These are phyloP conservation scores for Penaeus chinensis DNA, from an alignment of 1,140 invertebrate genomes.

Conservation along the genomic window DNA sequence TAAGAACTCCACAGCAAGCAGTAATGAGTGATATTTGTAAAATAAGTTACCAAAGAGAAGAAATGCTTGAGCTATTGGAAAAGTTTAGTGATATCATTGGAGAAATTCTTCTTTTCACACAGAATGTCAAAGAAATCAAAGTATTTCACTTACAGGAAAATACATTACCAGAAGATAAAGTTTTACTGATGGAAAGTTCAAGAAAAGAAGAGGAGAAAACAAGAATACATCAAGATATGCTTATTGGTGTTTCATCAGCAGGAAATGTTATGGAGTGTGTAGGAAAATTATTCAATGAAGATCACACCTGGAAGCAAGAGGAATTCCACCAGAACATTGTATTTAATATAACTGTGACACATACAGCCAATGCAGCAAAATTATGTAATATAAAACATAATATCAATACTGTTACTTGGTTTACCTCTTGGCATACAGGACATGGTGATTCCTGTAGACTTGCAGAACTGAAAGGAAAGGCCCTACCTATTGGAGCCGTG, in stretches of 20 bases:
- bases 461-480: neutral
- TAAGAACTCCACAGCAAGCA: constrained; percentile 25
- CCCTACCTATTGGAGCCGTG: constrained; percentile 38
- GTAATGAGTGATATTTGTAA: constrained; percentile 28
- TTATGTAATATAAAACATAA: constrained; percentile 2
- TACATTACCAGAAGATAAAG: constrained; percentile 15
- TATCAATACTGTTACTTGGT: constrained; percentile 9
- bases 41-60: constrained; percentile 1
- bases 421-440: constrained; percentile 48
- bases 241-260: no score
- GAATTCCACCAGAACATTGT: neutral
- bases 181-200: constrained; percentile 3
- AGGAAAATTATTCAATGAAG: neutral
- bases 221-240: no score
- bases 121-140: constrained; percentile 24
- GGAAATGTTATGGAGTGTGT: neutral
- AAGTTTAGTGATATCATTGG: constrained; percentile 39
- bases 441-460: neutral
- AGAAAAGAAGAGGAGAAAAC: neutral
- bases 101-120: constrained; percentile 42
- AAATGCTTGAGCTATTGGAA: constrained; percentile 25
- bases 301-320: neutral
- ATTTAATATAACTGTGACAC: constrained; percentile 9
- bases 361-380: neutral
- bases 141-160: constrained; percentile 17